Conservation (phyloP, 1,140 invertebrate species). For the Drosophila parvula region DNA sequence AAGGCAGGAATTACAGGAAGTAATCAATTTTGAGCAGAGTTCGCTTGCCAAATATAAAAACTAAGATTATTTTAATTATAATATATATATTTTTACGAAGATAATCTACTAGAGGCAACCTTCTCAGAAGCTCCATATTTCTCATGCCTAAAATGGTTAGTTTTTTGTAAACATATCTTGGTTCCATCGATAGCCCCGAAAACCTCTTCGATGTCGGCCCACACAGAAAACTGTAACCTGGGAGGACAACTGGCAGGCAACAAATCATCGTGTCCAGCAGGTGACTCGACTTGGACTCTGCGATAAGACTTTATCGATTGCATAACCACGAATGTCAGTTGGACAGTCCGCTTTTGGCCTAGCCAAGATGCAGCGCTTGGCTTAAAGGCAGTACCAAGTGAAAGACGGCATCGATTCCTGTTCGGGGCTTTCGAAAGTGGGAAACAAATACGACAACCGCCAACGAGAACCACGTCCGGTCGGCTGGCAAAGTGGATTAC, state of each 20-base stretch:
- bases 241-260: constrained; percentile 30
- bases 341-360: constrained; percentile 7
- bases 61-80: not conserved
- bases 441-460: constrained; percentile 33
- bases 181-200: constrained; percentile 20
- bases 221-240: constrained; percentile 31
- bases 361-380: constrained; percentile 14
- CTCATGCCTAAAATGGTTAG: too few relatives aligned
- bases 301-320: constrained; percentile 45
- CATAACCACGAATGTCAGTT: constrained; percentile 30
- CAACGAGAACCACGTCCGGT: constrained; percentile 63
- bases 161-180: not conserved
- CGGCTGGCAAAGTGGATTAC: constrained; percentile 53
- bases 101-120: too few relatives aligned
- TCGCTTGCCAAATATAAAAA: not conserved
- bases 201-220: constrained; percentile 25
- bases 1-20: constrained; percentile 34
- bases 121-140: too few relatives aligned
- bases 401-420: constrained; percentile 26
- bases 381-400: constrained; percentile 3
- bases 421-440: constrained; percentile 21
- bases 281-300: constrained; percentile 33
- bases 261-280: constrained; percentile 49
- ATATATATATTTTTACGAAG: too few relatives aligned
- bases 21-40: constrained; percentile 12